phyloP scores from a whole-genome alignment of 2,113 vertebrate genomes.

The Pterocles gutturalis region DNA sequence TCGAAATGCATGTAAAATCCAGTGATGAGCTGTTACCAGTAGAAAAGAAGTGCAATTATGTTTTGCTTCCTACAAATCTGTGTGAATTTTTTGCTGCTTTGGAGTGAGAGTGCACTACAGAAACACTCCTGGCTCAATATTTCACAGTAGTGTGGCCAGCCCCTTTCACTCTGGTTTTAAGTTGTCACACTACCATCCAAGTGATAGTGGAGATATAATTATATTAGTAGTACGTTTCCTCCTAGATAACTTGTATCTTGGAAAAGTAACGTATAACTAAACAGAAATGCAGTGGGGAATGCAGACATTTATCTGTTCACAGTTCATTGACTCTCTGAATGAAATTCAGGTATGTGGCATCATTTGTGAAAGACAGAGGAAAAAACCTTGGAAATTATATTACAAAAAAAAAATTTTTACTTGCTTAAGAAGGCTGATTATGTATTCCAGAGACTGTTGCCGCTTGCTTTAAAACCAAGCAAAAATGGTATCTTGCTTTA shows the following conservation, averaged over 20 bases:
- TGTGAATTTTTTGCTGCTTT: background rate
- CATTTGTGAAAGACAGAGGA: background rate
- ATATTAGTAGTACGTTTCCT: background rate
- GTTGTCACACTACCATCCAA: background rate
- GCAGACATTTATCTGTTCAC: background rate
- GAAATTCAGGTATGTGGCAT: background rate
- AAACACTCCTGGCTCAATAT: background rate
- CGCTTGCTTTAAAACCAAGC: background rate
- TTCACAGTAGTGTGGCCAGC: background rate
- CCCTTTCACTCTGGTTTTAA: background rate
- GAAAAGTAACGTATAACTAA: background rate
- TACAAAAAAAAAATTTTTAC: background rate
- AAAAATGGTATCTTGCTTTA: background rate
- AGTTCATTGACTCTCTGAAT: background rate
- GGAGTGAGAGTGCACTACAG: background rate
- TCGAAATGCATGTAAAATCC: background rate
- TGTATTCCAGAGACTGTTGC: background rate
- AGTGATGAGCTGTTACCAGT: background rate
- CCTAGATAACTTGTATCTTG: background rate
- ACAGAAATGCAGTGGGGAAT: background rate
- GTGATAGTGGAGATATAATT: background rate
- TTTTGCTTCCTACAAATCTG: background rate
- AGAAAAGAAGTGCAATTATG: background rate
- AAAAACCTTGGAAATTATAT: background rate
- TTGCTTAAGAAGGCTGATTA: background rate